phyloP scores from a whole-genome alignment of 2,113 vertebrate species.

The Gobio gobio region DNA sequence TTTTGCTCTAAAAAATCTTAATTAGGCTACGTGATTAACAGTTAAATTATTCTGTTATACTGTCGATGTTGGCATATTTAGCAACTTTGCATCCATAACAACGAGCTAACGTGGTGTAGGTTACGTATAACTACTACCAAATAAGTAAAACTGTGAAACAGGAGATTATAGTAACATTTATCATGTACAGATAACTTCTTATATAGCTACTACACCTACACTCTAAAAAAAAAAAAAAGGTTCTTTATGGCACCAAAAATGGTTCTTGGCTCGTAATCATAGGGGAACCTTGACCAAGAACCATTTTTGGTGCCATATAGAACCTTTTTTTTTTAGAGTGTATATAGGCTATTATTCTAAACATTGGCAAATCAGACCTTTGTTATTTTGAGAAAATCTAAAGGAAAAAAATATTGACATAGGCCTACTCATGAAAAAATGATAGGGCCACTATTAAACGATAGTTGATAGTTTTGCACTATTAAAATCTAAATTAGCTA shows the following conservation, averaged over 20 bases:
- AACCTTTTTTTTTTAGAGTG: too few relatives aligned
- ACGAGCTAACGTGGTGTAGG: too few relatives aligned
- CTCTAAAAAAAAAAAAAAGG: too few relatives aligned
- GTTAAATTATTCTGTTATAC: too few relatives aligned
- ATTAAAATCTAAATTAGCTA: neutral
- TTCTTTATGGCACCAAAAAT: too few relatives aligned
- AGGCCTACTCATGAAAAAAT: too few relatives aligned
- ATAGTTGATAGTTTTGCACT: too few relatives aligned
- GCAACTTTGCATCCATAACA: neutral
- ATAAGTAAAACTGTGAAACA: neutral
- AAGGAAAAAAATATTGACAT: neutral
- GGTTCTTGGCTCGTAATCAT: too few relatives aligned
- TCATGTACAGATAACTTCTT: neutral
- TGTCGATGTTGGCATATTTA: neutral
- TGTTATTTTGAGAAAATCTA: too few relatives aligned
- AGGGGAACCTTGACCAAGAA: too few relatives aligned
- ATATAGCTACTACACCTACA: neutral
- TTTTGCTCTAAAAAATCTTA: neutral
- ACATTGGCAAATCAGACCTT: neutral
- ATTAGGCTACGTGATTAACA: neutral
- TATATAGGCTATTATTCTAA: neutral
- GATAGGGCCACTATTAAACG: too few relatives aligned
- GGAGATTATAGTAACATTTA: neutral
- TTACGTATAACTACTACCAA: neutral
- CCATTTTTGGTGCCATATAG: too few relatives aligned